Conservation (phyloP, 2,797 vertebrate species). For the Decapterus maruadsi region DNA sequence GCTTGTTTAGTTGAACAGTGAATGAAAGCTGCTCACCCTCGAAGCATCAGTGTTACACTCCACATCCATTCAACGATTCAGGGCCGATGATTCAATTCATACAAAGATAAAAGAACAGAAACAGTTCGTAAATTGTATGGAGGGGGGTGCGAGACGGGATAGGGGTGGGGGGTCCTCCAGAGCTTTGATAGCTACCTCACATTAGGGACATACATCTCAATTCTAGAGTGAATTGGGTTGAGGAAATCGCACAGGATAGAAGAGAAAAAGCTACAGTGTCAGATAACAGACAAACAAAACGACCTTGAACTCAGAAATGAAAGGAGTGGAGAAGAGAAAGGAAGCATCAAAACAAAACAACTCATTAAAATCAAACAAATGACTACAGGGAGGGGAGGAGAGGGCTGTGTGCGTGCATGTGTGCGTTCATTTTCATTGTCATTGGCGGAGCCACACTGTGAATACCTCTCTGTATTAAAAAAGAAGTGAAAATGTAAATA, state of each 20-base stretch:
- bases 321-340: slow-evolving; percentile 1
- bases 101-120: slow-evolving; percentile 36
- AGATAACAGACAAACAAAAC: slow-evolving; percentile 25
- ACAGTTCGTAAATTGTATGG: slow-evolving; percentile 31
- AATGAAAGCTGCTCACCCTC: not conserved
- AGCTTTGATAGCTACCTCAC: slow-evolving; percentile 23
- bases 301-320: slow-evolving; percentile 48
- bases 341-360: slow-evolving; percentile 44
- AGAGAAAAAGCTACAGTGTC: slow-evolving; percentile 21
- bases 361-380: slow-evolving; percentile 55
- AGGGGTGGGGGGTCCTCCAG: slow-evolving; percentile 2
- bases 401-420: not conserved
- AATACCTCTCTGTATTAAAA: not conserved
- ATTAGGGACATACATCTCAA: slow-evolving; percentile 11
- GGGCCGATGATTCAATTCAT: slow-evolving; percentile 23
- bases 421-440: slow-evolving; percentile 2
- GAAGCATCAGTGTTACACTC: not conserved
- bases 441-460: not conserved
- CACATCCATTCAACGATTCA: slow-evolving; percentile 5
- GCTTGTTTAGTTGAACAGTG: slow-evolving; percentile 4
- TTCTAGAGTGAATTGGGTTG: slow-evolving; percentile 28
- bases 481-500: not conserved
- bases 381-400: not conserved
- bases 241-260: slow-evolving; percentile 42
- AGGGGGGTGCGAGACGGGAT: not conserved